A percentile compares a stretch with the other conserved stretches of the same genome.
These are phyloP conservation scores for Lethrus apterus DNA, from an alignment of 1,140 invertebrate genomes.

Conservation along the genomic window DNA sequence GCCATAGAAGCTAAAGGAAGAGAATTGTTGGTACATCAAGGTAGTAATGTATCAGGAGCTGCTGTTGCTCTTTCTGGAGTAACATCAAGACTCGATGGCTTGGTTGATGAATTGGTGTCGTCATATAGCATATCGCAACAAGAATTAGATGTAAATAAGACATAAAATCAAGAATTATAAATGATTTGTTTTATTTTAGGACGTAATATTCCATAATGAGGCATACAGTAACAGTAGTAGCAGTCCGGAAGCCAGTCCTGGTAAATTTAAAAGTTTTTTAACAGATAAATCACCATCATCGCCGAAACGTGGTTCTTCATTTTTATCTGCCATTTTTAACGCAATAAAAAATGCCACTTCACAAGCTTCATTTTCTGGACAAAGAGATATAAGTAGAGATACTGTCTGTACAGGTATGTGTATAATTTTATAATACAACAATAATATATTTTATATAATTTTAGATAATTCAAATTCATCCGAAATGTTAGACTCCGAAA, in stretches of 20 bases:
- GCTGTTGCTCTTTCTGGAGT: conserved; percentile 64
- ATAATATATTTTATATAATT: conserved; percentile 3
- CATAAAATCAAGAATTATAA: background rate
- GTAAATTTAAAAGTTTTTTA: conserved; percentile 45
- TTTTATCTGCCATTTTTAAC: conserved; percentile 59
- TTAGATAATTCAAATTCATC: conserved; percentile 47
- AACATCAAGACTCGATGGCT: conserved; percentile 57
- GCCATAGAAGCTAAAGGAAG: conserved; percentile 55
- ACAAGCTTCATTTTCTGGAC: conserved; percentile 41
- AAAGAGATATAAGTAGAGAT: conserved; percentile 30
- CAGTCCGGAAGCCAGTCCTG: conserved; percentile 51
- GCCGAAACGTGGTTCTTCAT: conserved; percentile 53
- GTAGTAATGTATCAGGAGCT: conserved; percentile 61
- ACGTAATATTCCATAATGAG: conserved; percentile 68
- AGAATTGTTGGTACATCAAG: conserved; percentile 60
- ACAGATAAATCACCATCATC: conserved; percentile 47
- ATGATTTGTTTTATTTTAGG: conserved; percentile 40
- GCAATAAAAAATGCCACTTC: conserved; percentile 58
- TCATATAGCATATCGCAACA: conserved; percentile 68
- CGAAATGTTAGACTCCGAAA: conserved; percentile 67
- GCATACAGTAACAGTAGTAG: conserved; percentile 57
- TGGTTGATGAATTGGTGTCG: conserved; percentile 62
- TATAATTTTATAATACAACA: background rate
- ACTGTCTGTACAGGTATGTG: conserved; percentile 19
- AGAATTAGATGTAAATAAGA: conserved; percentile 58